Evolutionary conservation across 2,797 vertebrate genomes (phyloP).

Genomic region (Melopsittacus undulatus): DNA sequence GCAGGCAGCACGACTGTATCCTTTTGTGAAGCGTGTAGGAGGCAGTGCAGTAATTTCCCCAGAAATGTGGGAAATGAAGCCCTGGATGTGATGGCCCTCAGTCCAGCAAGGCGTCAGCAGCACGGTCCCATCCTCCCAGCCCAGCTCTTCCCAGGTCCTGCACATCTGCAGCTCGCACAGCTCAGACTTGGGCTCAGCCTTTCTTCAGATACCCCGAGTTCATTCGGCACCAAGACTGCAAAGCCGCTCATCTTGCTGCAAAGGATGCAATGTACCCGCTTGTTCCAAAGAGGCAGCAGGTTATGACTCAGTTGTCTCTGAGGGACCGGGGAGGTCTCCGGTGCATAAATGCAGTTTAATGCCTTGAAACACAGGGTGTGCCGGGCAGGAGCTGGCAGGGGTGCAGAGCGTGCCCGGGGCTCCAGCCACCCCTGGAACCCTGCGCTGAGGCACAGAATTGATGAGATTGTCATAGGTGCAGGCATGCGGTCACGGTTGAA

Average conservation of each 20-base stretch:
- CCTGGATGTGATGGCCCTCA: fast-evolving
- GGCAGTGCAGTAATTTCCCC: background rate
- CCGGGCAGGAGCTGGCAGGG: background rate
- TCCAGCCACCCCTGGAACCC: background rate
- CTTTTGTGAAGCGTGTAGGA: background rate
- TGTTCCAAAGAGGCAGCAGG: background rate
- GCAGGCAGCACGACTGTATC: background rate
- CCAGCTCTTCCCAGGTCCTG: background rate
- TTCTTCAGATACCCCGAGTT: background rate
- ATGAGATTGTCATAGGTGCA: background rate
- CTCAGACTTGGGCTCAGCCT: background rate
- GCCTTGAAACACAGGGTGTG: background rate
- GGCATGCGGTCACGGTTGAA: background rate
- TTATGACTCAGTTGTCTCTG: background rate
- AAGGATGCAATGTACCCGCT: fast-evolving
- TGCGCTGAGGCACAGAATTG: background rate
- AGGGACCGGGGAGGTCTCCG: fast-evolving
- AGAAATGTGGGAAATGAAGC: background rate
- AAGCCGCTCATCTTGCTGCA: background rate
- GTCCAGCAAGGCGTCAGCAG: background rate
- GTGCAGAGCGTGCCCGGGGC: background rate
- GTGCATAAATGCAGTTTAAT: background rate
- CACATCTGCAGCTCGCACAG: fast-evolving
- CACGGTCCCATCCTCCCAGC: fast-evolving
- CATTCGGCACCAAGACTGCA: fast-evolving